Percentiles rank a stretch among this genome's conserved stretches.
These are phyloP conservation scores for Notothenia coriiceps DNA, from an alignment of 2,113 vertebrate genomes.

Conservation along the genomic window DNA sequence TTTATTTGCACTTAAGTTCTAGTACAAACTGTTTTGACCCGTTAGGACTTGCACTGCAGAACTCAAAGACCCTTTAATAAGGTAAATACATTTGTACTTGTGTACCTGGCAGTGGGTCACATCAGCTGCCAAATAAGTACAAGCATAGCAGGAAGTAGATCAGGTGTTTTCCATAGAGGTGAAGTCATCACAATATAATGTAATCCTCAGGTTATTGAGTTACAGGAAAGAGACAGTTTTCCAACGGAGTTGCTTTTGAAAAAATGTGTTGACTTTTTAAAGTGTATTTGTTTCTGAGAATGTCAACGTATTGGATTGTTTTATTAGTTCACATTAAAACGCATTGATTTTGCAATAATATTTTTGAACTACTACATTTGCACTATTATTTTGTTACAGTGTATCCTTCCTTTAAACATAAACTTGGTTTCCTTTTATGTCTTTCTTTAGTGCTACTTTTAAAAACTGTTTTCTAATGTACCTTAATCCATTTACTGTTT, in stretches of 20 bases:
- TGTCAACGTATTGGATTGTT: no score
- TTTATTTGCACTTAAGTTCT: neutral
- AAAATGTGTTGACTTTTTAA: no score
- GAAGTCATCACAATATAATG: neutral
- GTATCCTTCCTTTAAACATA: no score
- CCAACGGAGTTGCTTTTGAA: no score
- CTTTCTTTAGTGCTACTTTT: no score
- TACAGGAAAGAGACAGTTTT: neutral
- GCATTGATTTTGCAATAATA: no score
- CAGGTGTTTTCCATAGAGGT: neutral
- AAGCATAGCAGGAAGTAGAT: conserved; percentile 4
- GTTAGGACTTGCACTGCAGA: conserved; percentile 1
- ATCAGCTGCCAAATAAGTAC: neutral
- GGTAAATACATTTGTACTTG: neutral
- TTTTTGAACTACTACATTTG: no score
- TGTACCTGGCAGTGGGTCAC: neutral
- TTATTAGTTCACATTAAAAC: no score
- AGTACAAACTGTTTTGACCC: conserved; percentile 8
- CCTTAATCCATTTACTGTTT: neutral
- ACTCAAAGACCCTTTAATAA: neutral
- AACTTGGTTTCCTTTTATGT: no score
- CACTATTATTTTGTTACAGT: no score
- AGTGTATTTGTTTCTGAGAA: no score
- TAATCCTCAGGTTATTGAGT: neutral
- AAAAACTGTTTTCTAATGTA: neutral